Percentiles rank a stretch among this genome's conserved stretches.
Evolutionary conservation across 2,797 vertebrate genomes (phyloP).

Genomic region (Darevskia mixta): DNA sequence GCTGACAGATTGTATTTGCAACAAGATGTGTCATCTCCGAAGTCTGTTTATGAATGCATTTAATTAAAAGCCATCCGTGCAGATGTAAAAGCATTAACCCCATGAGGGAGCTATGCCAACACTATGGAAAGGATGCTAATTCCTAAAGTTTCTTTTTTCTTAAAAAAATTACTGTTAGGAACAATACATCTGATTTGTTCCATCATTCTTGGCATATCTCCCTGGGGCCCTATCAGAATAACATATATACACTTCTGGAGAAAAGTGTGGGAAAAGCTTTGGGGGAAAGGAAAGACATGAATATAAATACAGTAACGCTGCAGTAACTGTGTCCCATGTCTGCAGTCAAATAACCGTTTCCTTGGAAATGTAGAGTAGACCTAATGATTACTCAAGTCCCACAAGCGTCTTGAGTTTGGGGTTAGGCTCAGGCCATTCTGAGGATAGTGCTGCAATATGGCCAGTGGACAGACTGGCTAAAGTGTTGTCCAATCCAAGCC

Average conservation of each 20-base stretch:
- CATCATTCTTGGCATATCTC: slow-evolving; percentile 46
- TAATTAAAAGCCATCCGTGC: slow-evolving; percentile 70
- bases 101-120: slow-evolving; percentile 52
- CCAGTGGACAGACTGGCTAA: too few relatives aligned
- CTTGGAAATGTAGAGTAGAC: background rate
- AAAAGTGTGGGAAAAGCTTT: slow-evolving; percentile 33
- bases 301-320: background rate
- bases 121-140: slow-evolving; percentile 48
- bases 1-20: slow-evolving; percentile 61
- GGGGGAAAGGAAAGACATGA: slow-evolving; percentile 20
- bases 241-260: slow-evolving; percentile 36
- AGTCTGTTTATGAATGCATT: slow-evolving; percentile 66
- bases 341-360: background rate
- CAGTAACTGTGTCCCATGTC: background rate
- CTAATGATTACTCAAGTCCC: background rate
- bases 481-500: too few relatives aligned
- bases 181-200: slow-evolving; percentile 11
- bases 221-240: slow-evolving; percentile 49
- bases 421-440: background rate
- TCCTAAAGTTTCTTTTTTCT: slow-evolving; percentile 44
- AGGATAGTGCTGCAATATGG: background rate
- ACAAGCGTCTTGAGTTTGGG: background rate
- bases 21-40: slow-evolving; percentile 63
- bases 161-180: background rate
- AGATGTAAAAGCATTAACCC: slow-evolving; percentile 54